A percentile compares a stretch with the other conserved stretches of the same genome.
Conservation (phyloP, 2,113 vertebrate genomes). For the Oryzias celebensis region DNA sequence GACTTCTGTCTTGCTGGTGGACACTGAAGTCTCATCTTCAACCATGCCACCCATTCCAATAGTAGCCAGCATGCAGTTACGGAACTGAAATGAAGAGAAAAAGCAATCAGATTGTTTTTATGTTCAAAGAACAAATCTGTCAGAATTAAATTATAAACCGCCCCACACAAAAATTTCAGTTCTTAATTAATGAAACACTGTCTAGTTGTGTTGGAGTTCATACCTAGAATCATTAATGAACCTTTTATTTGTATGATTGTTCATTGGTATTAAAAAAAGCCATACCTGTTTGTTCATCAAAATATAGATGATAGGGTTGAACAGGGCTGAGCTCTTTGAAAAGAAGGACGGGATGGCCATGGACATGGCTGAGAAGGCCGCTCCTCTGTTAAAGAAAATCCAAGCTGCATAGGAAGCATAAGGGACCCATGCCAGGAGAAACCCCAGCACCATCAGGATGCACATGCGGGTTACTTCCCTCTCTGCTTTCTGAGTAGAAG, state of each 20-base stretch:
- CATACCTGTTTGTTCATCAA: slow-evolving; percentile 82
- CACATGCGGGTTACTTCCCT: slow-evolving; percentile 83
- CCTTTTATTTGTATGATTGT: too few species aligned
- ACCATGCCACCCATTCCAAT: slow-evolving; percentile 81
- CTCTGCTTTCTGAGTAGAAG: slow-evolving; percentile 81
- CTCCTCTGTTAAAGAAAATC: slow-evolving; percentile 84
- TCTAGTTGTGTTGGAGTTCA: too few species aligned
- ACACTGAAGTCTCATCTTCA: slow-evolving; percentile 81
- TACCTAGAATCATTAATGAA: too few species aligned
- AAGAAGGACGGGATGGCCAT: slow-evolving; percentile 82
- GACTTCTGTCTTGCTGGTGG: slow-evolving; percentile 86
- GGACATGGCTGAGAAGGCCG: slow-evolving; percentile 73
- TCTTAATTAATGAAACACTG: too few species aligned
- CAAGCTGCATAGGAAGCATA: slow-evolving; percentile 78
- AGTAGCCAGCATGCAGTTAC: slow-evolving; percentile 83
- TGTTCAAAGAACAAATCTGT: too few species aligned
- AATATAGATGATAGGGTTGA: slow-evolving; percentile 75
- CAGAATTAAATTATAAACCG: too few species aligned
- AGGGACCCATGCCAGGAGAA: slow-evolving; percentile 78
- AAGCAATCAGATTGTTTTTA: too few species aligned
- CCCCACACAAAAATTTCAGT: too few species aligned
- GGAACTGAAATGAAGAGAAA: slow-evolving; percentile 73
- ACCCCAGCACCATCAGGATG: slow-evolving; percentile 80
- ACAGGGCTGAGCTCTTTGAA: slow-evolving; percentile 83
- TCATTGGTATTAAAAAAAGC: background rate